A percentile compares a stretch with the other conserved stretches of the same genome.
phyloP scores from a whole-genome alignment of 2,113 vertebrate genomes.

The Clarias macrocephalus region DNA sequence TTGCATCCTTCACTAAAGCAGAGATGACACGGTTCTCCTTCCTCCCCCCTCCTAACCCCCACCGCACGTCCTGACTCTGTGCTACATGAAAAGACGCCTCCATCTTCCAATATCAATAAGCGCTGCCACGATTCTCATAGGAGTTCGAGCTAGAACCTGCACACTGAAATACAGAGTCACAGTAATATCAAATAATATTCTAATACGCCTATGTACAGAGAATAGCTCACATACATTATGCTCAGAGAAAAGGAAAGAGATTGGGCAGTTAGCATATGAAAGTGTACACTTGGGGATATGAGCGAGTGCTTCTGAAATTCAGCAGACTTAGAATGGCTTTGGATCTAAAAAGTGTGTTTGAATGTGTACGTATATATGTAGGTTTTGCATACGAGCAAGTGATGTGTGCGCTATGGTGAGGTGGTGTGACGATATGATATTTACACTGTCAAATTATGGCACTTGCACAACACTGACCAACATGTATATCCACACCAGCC shows the following conservation, averaged over 20 bases:
- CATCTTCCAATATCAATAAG: conserved; percentile 31
- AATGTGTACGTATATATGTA: neutral
- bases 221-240: conserved; percentile 24
- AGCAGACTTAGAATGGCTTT: conserved; percentile 35
- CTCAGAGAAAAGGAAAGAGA: conserved; percentile 37
- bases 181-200: conserved; percentile 42
- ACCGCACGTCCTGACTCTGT: neutral
- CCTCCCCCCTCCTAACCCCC: too few relatives aligned
- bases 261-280: conserved; percentile 42
- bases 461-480: neutral
- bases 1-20: conserved; percentile 25
- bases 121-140: conserved; percentile 30
- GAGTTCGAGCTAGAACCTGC: conserved; percentile 9
- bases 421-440: neutral
- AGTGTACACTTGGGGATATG: conserved; percentile 36
- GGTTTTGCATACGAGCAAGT: neutral
- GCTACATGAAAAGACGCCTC: conserved; percentile 33
- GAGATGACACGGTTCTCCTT: neutral
- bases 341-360: conserved; percentile 21
- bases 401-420: neutral
- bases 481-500: neutral
- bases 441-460: neutral
- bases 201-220: conserved; percentile 31
- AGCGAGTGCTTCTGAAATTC: conserved; percentile 50
- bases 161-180: conserved; percentile 30